These are phyloP conservation scores for Mola mola DNA, from an alignment of 2,113 vertebrate species.

Conservation along the genomic window DNA sequence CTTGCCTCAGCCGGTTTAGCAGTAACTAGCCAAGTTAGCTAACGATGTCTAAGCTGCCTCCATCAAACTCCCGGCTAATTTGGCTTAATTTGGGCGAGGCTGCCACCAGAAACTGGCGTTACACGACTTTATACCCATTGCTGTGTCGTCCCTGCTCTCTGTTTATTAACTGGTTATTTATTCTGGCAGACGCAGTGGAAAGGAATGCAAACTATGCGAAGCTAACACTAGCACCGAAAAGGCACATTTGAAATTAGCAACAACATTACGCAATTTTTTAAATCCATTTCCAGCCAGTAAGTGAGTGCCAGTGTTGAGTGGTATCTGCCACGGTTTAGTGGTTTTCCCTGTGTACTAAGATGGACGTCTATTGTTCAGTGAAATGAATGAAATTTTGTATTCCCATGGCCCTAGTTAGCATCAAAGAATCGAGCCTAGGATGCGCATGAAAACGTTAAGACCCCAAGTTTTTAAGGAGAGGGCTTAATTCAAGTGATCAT, in stretches of 20 bases:
- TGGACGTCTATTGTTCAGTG: constrained; percentile 39
- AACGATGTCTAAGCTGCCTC: constrained; percentile 53
- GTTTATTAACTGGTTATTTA: constrained; percentile 58
- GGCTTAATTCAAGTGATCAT: neutral
- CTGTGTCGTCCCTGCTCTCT: constrained; percentile 3
- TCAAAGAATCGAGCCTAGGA: constrained; percentile 4
- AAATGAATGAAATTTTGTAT: constrained; percentile 40
- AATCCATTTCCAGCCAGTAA: constrained; percentile 21
- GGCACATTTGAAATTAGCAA: constrained; percentile 60
- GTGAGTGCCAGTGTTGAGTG: constrained; percentile 17
- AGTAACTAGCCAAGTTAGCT: constrained; percentile 70
- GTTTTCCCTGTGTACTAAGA: constrained; percentile 15
- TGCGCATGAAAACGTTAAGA: neutral
- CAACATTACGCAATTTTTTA: constrained; percentile 42
- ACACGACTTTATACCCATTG: neutral
- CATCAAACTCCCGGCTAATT: constrained; percentile 53
- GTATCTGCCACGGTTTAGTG: constrained; percentile 21
- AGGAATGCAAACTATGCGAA: constrained; percentile 77
- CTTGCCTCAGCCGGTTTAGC: constrained; percentile 60
- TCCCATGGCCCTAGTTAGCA: constrained; percentile 40
- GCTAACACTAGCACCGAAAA: constrained; percentile 64
- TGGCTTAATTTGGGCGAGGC: constrained; percentile 51
- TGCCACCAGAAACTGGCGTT: constrained; percentile 26
- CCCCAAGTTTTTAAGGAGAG: neutral
- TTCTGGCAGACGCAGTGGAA: constrained; percentile 45